Percentiles rank a stretch among this genome's conserved stretches.
Conservation (phyloP, 2,888 invertebrate genomes). For the Melipona bicolor region DNA sequence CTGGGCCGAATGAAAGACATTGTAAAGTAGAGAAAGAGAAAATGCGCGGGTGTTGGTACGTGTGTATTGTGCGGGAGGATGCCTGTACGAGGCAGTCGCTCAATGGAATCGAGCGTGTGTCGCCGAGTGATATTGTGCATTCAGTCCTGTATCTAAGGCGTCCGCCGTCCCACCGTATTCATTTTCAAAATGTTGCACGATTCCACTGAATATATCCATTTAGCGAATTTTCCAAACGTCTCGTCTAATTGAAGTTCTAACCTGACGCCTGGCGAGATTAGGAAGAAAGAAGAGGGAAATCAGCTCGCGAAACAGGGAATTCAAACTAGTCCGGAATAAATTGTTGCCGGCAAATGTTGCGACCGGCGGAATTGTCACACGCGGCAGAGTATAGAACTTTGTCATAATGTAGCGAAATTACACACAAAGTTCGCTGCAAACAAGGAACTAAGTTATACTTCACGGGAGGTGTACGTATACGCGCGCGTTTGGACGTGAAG, state of each 20-base stretch:
- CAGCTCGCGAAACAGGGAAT: neutral
- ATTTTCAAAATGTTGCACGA: neutral
- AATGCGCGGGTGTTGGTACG: neutral
- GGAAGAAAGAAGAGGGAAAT: too few relatives aligned
- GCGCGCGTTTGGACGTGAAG: neutral
- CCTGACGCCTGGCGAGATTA: too few relatives aligned
- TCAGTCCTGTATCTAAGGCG: neutral
- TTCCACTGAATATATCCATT: neutral
- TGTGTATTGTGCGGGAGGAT: neutral
- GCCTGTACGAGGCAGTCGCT: neutral
- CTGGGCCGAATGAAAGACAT: slow-evolving; percentile 2
- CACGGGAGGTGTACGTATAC: neutral
- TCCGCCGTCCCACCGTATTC: neutral
- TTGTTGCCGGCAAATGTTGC: neutral
- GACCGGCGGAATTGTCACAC: neutral
- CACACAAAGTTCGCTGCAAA: neutral
- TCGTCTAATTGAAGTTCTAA: neutral
- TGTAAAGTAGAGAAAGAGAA: neutral
- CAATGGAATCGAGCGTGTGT: neutral
- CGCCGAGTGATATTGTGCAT: neutral
- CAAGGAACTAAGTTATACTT: neutral
- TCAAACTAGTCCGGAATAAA: neutral
- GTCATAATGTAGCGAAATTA: neutral
- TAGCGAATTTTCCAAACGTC: neutral
- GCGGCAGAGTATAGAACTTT: neutral